Evolutionary conservation across 2,797 vertebrate genomes (phyloP), one percentile per base, ranked within the genome.

Genomic region (Cossypha dichroa): DNA sequence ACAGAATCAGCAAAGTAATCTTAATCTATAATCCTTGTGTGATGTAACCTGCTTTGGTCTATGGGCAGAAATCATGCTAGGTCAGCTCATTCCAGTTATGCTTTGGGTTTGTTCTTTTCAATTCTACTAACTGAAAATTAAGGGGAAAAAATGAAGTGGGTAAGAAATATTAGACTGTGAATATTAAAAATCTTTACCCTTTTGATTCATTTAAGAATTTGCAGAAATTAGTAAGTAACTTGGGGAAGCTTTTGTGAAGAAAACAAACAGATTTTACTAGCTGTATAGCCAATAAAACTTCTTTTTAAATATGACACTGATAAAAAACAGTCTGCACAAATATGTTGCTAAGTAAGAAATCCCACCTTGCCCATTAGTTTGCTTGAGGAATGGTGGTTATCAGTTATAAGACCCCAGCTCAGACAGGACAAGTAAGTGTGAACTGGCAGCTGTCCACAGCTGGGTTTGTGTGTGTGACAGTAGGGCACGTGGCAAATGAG

Each of bases 11-110:
- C 33, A 83, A 62, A 68, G 76, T 72, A 85, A 85, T 90, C 79
- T 93, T 93, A 94, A 85, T 92, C 86, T 85, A 13, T 92, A 92
- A 94, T 92, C 93, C 94, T 83, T 13, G 52, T 85, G 87, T 91
- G 91, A 96, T 75, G 91, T 94, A 96, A 96, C 83, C 79, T 92
- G 84, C 85, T 93, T 97, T 92, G 12, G 64, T 66, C 49, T 75
- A 72, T 55, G 0, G 0, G 62, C 41, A 89, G 78, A 73, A 90
- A 80, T 94, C 62, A 45, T 28, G 49, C 78, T 73, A 80, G 43
- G 68, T 88, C 85, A 90, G 66, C 67, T 93, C 58, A 70, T 80
- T 74, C 34, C 41, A 64, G 49, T 21, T 63, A 40, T 28, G 20
- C 21, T 80, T 85, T 68, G 26, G 7, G 29, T 64, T 83, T 80